Conservation (phyloP, 2,888 invertebrate species). For the Mylabris sibirica region DNA sequence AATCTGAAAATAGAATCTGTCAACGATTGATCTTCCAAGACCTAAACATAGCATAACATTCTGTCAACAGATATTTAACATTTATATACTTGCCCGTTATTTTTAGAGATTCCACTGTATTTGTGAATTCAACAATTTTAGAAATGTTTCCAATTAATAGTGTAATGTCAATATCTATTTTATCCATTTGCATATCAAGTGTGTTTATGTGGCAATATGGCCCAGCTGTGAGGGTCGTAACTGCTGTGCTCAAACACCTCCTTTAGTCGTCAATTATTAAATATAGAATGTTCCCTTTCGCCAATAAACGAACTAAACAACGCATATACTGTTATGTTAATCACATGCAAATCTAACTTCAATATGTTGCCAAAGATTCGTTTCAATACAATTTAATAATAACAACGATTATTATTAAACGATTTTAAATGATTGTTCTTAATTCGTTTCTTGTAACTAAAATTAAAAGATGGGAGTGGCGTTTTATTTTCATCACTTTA, state of each 20-base stretch:
- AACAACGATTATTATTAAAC: neutral
- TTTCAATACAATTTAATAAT: conserved; percentile 10
- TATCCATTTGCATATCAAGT: conserved; percentile 53
- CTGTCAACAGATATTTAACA: conserved; percentile 29
- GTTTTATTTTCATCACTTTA: neutral
- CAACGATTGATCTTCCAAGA: conserved; percentile 42
- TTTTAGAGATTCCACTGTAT: conserved; percentile 11
- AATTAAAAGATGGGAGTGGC: conserved; percentile 5
- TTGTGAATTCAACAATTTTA: neutral
- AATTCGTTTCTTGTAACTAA: neutral
- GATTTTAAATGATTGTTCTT: conserved; percentile 1
- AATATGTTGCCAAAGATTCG: conserved; percentile 42
- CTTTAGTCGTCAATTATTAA: conserved; percentile 54
- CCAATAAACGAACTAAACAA: conserved; percentile 40
- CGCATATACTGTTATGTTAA: conserved; percentile 41
- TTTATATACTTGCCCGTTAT: conserved; percentile 10
- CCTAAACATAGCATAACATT: conserved; percentile 25
- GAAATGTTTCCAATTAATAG: neutral
- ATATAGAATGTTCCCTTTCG: conserved; percentile 44
- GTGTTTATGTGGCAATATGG: conserved; percentile 54
- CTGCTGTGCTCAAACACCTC: conserved; percentile 51
- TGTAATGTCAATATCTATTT: conserved; percentile 28
- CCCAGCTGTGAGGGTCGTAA: conserved; percentile 55
- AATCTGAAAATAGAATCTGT: conserved; percentile 36
- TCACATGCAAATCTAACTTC: conserved; percentile 44